These are phyloP conservation scores for Andrena bicolor DNA, from an alignment of 2,888 invertebrate species.

Conservation along the genomic window DNA sequence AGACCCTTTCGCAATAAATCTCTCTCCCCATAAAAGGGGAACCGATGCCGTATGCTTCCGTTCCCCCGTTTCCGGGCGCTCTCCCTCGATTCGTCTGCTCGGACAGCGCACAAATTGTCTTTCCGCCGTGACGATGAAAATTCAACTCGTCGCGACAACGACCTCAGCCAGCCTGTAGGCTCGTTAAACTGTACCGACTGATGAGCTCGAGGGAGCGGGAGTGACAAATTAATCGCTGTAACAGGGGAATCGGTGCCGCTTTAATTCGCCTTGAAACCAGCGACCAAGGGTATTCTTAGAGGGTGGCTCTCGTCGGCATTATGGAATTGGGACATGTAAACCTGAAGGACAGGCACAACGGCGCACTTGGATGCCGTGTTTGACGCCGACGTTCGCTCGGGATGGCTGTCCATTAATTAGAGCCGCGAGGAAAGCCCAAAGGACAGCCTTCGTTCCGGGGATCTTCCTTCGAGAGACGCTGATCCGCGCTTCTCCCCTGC, in stretches of 20 bases:
- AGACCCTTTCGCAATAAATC: not conserved
- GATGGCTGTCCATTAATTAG: conserved; percentile 58
- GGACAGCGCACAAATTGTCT: not conserved
- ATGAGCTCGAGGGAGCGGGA: not conserved
- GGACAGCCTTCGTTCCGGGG: conserved; percentile 43
- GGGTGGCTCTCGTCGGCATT: conserved; percentile 52
- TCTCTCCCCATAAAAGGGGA: not conserved
- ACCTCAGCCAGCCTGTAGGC: not conserved
- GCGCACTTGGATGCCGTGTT: conserved; percentile 49
- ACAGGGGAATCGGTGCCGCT: conserved; percentile 27
- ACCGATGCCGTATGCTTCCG: not conserved
- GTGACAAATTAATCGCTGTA: conserved; percentile 57
- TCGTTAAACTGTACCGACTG: conserved; percentile 8
- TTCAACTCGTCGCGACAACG: conserved; percentile 4
- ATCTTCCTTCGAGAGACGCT: conserved; percentile 50
- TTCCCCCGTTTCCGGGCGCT: not conserved
- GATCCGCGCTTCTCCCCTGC: conserved; percentile 23
- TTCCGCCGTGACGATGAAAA: not conserved
- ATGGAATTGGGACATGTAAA: conserved; percentile 69
- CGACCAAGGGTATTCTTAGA: conserved; percentile 53
- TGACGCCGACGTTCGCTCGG: conserved; percentile 21
- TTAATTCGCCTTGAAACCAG: conserved; percentile 47
- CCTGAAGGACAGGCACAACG: conserved; percentile 52
- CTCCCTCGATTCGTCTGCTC: not conserved
- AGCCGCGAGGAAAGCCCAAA: conserved; percentile 36